A percentile compares a stretch with the other conserved stretches of the same genome.
Evolutionary conservation across 1,140 invertebrate species (phyloP).

Genomic region (Elymnias hypermnestra): DNA sequence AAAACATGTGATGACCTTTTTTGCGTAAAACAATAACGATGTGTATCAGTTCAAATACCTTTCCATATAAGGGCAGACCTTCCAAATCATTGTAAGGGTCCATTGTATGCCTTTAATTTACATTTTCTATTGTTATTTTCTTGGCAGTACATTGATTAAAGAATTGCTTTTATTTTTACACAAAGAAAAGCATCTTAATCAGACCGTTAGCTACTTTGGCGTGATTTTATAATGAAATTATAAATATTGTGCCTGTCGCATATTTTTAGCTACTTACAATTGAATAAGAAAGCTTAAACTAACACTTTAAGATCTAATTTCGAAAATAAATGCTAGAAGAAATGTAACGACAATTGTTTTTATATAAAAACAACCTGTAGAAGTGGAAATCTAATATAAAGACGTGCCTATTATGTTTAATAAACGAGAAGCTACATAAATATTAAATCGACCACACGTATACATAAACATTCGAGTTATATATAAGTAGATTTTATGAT

Average conservation of each 20-base stretch:
- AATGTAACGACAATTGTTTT: constrained; percentile 5
- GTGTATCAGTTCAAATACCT: constrained; percentile 19
- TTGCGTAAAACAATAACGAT: constrained; percentile 6
- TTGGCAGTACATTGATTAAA: constrained; percentile 21
- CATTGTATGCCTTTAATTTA: constrained; percentile 12
- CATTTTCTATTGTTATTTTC: constrained; percentile 24
- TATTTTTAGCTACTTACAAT: constrained; percentile 32
- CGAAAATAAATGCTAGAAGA: constrained; percentile 44
- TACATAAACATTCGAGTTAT: constrained; percentile 5
- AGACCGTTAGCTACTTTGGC: too few relatives aligned
- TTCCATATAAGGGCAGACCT: constrained; percentile 10
- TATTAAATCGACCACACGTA: constrained; percentile 12
- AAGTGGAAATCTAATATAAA: neutral
- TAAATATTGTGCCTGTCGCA: constrained; percentile 30
- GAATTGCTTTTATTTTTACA: constrained; percentile 15
- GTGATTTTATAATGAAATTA: too few relatives aligned
- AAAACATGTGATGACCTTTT: constrained; percentile 1
- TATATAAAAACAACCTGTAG: neutral
- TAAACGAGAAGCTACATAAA: constrained; percentile 7
- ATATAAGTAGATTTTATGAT: constrained; percentile 18
- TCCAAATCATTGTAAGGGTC: constrained; percentile 9
- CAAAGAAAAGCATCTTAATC: constrained; percentile 8
- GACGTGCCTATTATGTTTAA: neutral
- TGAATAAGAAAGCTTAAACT: constrained; percentile 31
- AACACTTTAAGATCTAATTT: constrained; percentile 37